phyloP scores from a whole-genome alignment of 2,113 vertebrate species.

The Barbus barbus region DNA sequence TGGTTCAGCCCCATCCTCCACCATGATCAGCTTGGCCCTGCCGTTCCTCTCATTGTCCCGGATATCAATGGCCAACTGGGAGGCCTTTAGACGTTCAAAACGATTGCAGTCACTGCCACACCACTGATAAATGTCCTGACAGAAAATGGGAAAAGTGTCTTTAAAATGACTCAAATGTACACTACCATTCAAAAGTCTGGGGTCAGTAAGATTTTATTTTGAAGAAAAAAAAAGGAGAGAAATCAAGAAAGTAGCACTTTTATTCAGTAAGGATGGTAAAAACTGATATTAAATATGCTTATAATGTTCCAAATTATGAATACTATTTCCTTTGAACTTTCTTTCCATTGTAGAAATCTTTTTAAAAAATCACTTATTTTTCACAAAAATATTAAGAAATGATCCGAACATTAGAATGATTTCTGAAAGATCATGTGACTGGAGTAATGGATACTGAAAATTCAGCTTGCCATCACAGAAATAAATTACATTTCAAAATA shows the following conservation, averaged over 20 bases:
- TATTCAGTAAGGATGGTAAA: too few species aligned
- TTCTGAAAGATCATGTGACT: too few species aligned
- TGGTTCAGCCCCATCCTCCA: slow-evolving; percentile 73
- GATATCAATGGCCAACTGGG: slow-evolving; percentile 72
- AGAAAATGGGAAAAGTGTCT: not conserved
- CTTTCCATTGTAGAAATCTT: not conserved
- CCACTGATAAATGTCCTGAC: slow-evolving; percentile 78
- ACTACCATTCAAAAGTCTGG: not conserved
- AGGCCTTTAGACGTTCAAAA: slow-evolving; percentile 74
- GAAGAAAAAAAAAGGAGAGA: not conserved
- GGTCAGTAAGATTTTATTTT: not conserved
- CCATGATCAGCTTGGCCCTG: slow-evolving; percentile 70
- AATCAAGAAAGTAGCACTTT: not conserved
- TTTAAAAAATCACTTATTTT: too few species aligned
- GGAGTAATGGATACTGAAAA: too few species aligned
- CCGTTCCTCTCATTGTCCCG: slow-evolving; percentile 78
- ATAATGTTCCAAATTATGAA: not conserved
- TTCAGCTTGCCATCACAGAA: too few species aligned
- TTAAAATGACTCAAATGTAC: not conserved
- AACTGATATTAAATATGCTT: not conserved
- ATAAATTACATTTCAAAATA: too few species aligned
- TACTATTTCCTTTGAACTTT: not conserved
- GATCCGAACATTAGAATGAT: too few species aligned
- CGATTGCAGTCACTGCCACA: slow-evolving; percentile 75
- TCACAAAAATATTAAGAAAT: not conserved